Evolutionary conservation across 1,140 invertebrate species (phyloP), one percentile per base, ranked within the genome.

Genomic region (Popillia japonica): DNA sequence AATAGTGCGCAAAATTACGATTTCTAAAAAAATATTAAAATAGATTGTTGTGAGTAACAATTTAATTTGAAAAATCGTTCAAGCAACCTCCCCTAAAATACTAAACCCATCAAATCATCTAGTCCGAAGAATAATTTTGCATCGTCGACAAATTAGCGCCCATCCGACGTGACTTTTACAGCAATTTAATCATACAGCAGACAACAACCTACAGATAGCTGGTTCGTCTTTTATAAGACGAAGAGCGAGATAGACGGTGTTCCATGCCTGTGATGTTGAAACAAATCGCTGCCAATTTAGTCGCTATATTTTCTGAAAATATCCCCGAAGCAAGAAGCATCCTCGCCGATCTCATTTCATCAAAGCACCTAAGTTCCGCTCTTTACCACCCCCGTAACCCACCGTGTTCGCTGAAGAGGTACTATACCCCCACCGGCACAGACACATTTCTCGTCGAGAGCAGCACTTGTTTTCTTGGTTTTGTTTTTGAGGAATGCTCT

Each of bases 201-300:
- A 68, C 61, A 68, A 34, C 61, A 68, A 68, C 27, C 10, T 68
- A 68, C 6, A 68, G 22, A 3, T 68, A 8, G 61, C 27, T 68
- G 61, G 20, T 68, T 10, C 9, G 6, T 27, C 10, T 2, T 14
- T 22, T 68, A 59, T 64, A 64, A 41, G 75, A 44, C 76, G 55
- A 42, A 64, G 76, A 78, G 75, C 74, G 17, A 17, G 22, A 4
- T 68, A 75, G 76, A 78, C 74, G 17, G 17, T 9, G 7, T 23
- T 68, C 22, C 61, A 22, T 27, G 61, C 48, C 8, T 48, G 2
- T 68, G 61, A 27, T 68, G 61, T n/a, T 72, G 78, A 75, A 79
- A 81, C 80, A 81, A 79, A 81, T 81, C 80, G 78, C 80, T 81
- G 75, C 78, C 80, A 81, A 77, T 81, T 81, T 77, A 68, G 75